A percentile compares a stretch with the other conserved stretches of the same genome.
phyloP scores from a whole-genome alignment of 2,888 invertebrate species.

The Brassicogethes aeneus region DNA sequence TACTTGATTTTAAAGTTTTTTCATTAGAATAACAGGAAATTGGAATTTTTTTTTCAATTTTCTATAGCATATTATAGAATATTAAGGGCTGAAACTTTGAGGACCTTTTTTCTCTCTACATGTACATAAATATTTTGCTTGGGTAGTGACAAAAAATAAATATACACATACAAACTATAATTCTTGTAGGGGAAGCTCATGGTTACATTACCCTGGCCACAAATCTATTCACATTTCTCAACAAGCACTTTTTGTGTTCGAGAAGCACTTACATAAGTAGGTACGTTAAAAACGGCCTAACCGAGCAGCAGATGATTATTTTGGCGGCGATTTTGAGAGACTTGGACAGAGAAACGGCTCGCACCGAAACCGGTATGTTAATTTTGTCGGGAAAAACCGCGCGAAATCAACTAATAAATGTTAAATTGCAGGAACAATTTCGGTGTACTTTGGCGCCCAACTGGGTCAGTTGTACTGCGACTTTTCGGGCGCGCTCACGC shows the following conservation, averaged over 20 bases:
- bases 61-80: too few species aligned
- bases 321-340: constrained; percentile 84
- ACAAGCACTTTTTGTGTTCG: constrained; percentile 68
- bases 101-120: too few species aligned
- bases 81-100: too few species aligned
- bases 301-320: constrained; percentile 83
- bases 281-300: constrained; percentile 60
- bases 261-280: constrained; percentile 58
- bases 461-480: constrained; percentile 63
- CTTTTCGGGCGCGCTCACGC: constrained; percentile 69
- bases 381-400: too few species aligned
- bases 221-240: constrained; percentile 78
- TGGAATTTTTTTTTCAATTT: too few species aligned
- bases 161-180: too few species aligned
- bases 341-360: constrained; percentile 80
- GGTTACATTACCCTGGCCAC: constrained; percentile 70
- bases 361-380: constrained; percentile 59
- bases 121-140: too few species aligned
- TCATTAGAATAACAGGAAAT: too few species aligned
- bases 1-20: too few species aligned
- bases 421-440: constrained; percentile 58
- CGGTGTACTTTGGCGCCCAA: constrained; percentile 61
- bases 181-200: too few species aligned
- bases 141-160: too few species aligned
- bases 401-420: too few species aligned